Evolutionary conservation across 2,113 vertebrate species (phyloP).

Genomic region (Rhabdornis inornatus): DNA sequence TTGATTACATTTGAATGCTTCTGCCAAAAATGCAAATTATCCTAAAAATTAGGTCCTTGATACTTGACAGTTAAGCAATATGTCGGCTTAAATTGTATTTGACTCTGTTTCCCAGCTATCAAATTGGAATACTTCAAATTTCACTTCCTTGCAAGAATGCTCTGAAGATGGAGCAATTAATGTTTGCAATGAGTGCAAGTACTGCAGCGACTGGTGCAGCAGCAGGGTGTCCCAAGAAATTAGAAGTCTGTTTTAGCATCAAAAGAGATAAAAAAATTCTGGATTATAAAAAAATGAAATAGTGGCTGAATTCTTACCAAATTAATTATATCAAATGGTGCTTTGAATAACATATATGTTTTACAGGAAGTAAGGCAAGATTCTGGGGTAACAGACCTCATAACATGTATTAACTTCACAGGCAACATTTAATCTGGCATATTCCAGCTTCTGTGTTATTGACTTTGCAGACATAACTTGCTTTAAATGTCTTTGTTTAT

Average conservation of each 20-base stretch:
- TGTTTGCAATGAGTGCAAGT: not conserved
- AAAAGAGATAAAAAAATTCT: not conserved
- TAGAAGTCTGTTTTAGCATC: not conserved
- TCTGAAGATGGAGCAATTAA: not conserved
- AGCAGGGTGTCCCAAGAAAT: not conserved
- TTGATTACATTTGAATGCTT: not conserved
- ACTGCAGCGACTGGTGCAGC: not conserved
- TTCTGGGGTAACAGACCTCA: not conserved
- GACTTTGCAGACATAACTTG: slow-evolving; percentile 4
- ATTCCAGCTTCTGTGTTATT: not conserved
- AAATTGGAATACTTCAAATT: not conserved
- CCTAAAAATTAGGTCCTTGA: not conserved
- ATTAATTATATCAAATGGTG: not conserved
- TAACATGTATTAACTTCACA: not conserved
- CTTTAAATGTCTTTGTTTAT: not conserved
- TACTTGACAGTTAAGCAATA: not conserved
- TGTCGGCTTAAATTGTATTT: not conserved
- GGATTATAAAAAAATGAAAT: not conserved
- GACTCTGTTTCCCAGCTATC: not conserved
- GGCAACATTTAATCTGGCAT: slow-evolving; percentile 48
- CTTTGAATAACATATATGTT: not conserved
- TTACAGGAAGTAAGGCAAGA: not conserved
- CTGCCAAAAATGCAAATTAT: not conserved
- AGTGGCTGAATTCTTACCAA: not conserved
- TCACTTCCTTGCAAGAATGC: not conserved